Conservation (phyloP, 2,888 invertebrate genomes). For the Synanthedon tipuliformis region DNA sequence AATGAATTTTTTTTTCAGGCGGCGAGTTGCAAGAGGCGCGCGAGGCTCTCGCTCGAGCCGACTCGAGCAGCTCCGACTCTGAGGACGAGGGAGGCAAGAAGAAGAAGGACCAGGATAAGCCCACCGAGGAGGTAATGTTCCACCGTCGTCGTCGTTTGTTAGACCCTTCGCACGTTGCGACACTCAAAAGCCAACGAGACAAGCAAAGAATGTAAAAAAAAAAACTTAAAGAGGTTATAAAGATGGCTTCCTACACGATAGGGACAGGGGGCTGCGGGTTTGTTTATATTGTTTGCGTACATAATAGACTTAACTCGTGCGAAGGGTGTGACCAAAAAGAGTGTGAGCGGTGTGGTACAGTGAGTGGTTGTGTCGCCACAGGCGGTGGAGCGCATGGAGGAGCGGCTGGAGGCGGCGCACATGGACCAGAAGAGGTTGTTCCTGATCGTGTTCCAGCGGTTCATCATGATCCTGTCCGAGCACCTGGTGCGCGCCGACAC, state of each 20-base stretch:
- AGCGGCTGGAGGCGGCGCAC: slow-evolving; percentile 92
- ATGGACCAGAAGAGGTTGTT: slow-evolving; percentile 97
- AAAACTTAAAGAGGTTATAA: too few species aligned
- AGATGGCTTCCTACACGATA: too few species aligned
- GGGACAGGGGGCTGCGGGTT: too few species aligned
- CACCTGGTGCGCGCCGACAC: slow-evolving; percentile 94
- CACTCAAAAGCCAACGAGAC: too few species aligned
- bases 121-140: slow-evolving; percentile 69
- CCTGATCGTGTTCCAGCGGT: slow-evolving; percentile 96
- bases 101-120: slow-evolving; percentile 71
- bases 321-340: neutral
- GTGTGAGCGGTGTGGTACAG: neutral
- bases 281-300: too few species aligned
- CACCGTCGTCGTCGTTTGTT: too few species aligned
- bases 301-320: too few species aligned
- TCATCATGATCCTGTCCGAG: slow-evolving; percentile 97
- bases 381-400: slow-evolving; percentile 95
- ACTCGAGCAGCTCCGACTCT: slow-evolving; percentile 84
- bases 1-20: slow-evolving; percentile 34
- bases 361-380: slow-evolving; percentile 29
- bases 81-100: slow-evolving; percentile 77
- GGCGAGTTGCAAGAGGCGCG: slow-evolving; percentile 86
- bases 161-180: too few species aligned
- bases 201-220: too few species aligned
- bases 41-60: slow-evolving; percentile 86